These are phyloP conservation scores for Paramormyrops kingsleyae DNA, from an alignment of 2,113 vertebrate genomes.

Conservation along the genomic window DNA sequence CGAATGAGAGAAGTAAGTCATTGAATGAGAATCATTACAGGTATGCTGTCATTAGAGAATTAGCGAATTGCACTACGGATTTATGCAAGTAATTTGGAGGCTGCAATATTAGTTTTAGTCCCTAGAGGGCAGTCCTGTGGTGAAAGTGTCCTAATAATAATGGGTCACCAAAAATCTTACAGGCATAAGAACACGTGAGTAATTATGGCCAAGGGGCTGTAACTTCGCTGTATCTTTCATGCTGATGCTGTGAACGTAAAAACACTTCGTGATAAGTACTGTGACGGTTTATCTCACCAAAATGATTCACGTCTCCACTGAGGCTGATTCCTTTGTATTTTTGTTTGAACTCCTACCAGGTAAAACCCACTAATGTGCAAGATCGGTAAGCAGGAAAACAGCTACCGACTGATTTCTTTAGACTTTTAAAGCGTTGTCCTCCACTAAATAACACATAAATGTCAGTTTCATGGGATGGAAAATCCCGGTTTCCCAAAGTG, in stretches of 20 bases:
- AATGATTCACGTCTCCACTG: not conserved
- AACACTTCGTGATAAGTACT: not conserved
- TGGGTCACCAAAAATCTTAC: not conserved
- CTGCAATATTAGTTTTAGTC: slow-evolving; percentile 37
- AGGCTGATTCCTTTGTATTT: not conserved
- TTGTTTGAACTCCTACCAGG: not conserved
- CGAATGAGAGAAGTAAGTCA: not conserved
- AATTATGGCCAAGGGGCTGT: not conserved
- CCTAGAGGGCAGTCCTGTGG: slow-evolving; percentile 51
- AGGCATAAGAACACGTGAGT: not conserved
- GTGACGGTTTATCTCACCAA: not conserved
- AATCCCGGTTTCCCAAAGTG: slow-evolving; percentile 3
- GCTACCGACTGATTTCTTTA: not conserved
- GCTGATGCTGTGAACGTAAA: not conserved
- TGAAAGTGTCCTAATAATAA: slow-evolving; percentile 6
- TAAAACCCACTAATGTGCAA: not conserved
- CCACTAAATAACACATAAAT: not conserved
- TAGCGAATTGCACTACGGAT: not conserved
- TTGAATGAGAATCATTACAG: not conserved
- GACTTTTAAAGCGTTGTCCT: not conserved
- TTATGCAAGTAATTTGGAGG: slow-evolving; percentile 26
- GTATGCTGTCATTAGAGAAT: not conserved
- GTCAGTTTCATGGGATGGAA: not conserved
- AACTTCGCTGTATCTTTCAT: not conserved
- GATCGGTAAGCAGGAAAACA: not conserved